phyloP scores from a whole-genome alignment of 2,888 invertebrate genomes.

The Auanema freiburgensis region DNA sequence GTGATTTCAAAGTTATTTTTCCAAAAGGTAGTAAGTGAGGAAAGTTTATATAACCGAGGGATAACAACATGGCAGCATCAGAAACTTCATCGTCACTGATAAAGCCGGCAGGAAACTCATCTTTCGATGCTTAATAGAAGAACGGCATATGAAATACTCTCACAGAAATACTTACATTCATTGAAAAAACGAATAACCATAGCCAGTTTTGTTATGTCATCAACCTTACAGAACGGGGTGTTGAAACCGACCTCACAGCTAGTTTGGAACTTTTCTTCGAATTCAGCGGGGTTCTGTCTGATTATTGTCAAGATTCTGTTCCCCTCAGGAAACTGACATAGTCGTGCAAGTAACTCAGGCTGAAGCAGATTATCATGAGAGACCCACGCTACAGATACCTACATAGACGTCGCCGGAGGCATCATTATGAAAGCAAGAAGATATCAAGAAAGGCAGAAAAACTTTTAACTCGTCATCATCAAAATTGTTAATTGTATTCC shows the following conservation, averaged over 20 bases:
- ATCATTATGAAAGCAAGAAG: constrained; percentile 1
- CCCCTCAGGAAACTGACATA: constrained; percentile 11
- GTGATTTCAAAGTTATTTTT: not conserved
- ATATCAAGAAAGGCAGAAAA: constrained; percentile 17
- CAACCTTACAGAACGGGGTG: not conserved
- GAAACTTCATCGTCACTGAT: constrained; percentile 5
- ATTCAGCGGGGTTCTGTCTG: not conserved
- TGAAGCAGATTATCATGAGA: not conserved
- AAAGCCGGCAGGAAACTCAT: not conserved
- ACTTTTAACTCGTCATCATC: constrained; percentile 12
- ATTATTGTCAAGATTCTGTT: constrained; percentile 11
- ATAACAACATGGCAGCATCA: constrained; percentile 3
- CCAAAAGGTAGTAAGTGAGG: constrained; percentile 7
- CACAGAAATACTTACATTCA: not conserved
- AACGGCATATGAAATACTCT: constrained; percentile 1
- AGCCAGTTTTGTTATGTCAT: constrained; percentile 1
- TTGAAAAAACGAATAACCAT: constrained; percentile 1
- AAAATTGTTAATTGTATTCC: constrained; percentile 7
- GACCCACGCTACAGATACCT: not conserved
- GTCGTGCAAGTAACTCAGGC: not conserved
- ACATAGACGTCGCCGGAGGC: not conserved
- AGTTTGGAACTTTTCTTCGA: constrained; percentile 1
- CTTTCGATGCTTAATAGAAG: not conserved
- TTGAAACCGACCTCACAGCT: not conserved
- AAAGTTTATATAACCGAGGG: constrained; percentile 13